Evolutionary conservation across 2,888 invertebrate species (phyloP).

Genomic region (Calliphora vomitoria): DNA sequence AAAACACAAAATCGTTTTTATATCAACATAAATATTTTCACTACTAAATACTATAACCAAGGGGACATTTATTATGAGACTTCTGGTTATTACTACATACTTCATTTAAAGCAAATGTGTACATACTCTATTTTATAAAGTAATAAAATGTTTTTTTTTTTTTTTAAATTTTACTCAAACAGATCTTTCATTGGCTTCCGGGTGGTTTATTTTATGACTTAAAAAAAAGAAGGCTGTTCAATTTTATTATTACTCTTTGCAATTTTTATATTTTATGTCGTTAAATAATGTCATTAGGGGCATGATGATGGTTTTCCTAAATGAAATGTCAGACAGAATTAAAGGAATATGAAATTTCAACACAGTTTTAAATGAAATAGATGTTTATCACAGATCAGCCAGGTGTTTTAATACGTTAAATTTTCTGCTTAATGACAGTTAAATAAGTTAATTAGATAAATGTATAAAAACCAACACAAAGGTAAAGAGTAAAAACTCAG

Average conservation of each 20-base stretch:
- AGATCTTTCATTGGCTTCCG: background rate
- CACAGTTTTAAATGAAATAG: background rate
- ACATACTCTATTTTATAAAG: no score
- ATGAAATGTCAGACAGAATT: no score
- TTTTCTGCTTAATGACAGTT: background rate
- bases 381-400: background rate
- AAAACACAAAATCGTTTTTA: conserved; percentile 5
- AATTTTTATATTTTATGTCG: conserved; percentile 14
- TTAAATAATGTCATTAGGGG: conserved; percentile 48
- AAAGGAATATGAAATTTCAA: background rate
- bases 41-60: background rate
- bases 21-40: background rate
- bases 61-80: background rate
- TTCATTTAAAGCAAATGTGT: no score
- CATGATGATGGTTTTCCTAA: background rate
- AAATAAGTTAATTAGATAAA: no score
- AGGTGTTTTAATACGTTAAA: background rate
- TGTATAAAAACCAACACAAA: no score
- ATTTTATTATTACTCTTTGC: no score
- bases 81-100: background rate
- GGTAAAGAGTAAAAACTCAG: no score
- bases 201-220: conserved; percentile 24
- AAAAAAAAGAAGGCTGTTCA: conserved; percentile 17
- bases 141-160: no score
- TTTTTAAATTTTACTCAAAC: background rate